Conservation (phyloP, 2,888 invertebrate genomes). For the Latheticus oryzae region DNA sequence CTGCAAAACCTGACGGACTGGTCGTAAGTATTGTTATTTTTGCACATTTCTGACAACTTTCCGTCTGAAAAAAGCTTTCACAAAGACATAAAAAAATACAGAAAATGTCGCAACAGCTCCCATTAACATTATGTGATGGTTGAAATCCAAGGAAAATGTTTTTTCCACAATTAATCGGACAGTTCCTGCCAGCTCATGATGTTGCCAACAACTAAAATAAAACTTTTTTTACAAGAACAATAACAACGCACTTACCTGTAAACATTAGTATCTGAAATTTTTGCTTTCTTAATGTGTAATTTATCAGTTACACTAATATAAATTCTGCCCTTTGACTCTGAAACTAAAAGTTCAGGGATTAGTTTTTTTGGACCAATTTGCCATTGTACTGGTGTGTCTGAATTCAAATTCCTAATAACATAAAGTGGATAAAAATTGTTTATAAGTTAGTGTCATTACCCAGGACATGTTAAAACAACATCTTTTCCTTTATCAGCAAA, state of each 20-base stretch:
- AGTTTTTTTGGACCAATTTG: constrained; percentile 68
- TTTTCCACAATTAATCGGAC: constrained; percentile 71
- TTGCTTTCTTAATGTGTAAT: constrained; percentile 69
- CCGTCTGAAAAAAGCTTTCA: constrained; percentile 64
- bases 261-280: constrained; percentile 69
- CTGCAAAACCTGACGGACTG: constrained; percentile 63
- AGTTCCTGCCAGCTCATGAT: constrained; percentile 70
- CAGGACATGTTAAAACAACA: constrained; percentile 67
- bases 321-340: constrained; percentile 69
- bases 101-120: constrained; percentile 63
- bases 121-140: constrained; percentile 66
- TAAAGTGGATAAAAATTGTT: constrained; percentile 10
- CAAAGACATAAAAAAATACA: constrained; percentile 64
- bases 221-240: not conserved
- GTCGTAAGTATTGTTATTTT: constrained; percentile 66
- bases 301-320: constrained; percentile 70
- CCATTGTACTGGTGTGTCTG: constrained; percentile 70
- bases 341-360: constrained; percentile 66
- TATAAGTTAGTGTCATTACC: constrained; percentile 57
- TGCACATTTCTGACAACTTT: constrained; percentile 62
- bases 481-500: constrained; percentile 63
- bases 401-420: constrained; percentile 67
- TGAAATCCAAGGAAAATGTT: constrained; percentile 64
- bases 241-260: constrained; percentile 68
- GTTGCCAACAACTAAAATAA: constrained; percentile 74